These are phyloP conservation scores for Danio tinwini DNA, from an alignment of 2,797 vertebrate species.

Conservation along the genomic window DNA sequence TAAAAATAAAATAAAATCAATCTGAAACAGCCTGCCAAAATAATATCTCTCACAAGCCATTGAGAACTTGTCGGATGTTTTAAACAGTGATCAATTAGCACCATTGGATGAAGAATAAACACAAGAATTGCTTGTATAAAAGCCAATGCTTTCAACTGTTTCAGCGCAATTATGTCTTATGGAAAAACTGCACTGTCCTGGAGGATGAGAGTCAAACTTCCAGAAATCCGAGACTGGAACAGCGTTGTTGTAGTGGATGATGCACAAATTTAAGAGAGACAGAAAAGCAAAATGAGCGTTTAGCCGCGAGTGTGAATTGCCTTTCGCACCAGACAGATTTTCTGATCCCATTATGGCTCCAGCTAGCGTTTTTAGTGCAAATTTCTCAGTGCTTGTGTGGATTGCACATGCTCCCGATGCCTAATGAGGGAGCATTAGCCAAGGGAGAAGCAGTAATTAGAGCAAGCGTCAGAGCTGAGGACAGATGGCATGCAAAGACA, in stretches of 20 bases:
- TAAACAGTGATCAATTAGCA: conserved; percentile 7
- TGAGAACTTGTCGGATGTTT: conserved; percentile 13
- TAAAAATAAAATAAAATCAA: too few relatives aligned
- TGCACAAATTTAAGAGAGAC: conserved; percentile 67
- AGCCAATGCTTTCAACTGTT: neutral
- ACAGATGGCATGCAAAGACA: conserved; percentile 86
- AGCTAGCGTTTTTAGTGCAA: conserved; percentile 81
- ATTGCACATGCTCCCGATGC: conserved; percentile 84
- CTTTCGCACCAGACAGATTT: conserved; percentile 86
- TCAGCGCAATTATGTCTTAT: conserved; percentile 39
- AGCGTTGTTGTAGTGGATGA: conserved; percentile 66
- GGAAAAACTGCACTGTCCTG: conserved; percentile 20
- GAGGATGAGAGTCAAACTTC: conserved; percentile 45
- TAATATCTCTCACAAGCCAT: neutral
- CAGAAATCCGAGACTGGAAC: conserved; percentile 60
- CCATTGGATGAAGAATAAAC: neutral
- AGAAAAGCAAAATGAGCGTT: conserved; percentile 85
- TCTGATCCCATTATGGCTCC: conserved; percentile 82
- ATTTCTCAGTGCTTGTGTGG: conserved; percentile 82
- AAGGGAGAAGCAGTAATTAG: conserved; percentile 83
- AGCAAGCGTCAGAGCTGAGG: conserved; percentile 81
- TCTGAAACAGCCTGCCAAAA: too few relatives aligned
- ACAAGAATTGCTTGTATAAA: neutral
- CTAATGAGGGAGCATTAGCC: conserved; percentile 86
- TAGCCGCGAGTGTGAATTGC: conserved; percentile 85